Percentiles rank a stretch among this genome's conserved stretches.
Evolutionary conservation across 2,797 vertebrate genomes (phyloP).

Genomic region (Eupleurogrammus muticus): DNA sequence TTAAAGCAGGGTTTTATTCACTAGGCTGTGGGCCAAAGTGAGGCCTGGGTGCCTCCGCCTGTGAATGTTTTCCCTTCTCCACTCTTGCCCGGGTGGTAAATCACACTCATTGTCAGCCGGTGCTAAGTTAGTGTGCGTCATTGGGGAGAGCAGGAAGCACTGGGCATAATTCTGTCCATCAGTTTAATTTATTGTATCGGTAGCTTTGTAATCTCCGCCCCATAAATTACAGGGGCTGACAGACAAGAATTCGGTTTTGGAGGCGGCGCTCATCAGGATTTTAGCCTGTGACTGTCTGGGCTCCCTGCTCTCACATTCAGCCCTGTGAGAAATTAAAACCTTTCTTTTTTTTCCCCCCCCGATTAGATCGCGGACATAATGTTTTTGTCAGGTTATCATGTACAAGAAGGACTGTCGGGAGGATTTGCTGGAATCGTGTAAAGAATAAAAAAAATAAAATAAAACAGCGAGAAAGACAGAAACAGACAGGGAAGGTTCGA

Average conservation of each 20-base stretch:
- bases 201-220: constrained; percentile 97
- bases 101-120: constrained; percentile 95
- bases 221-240: constrained; percentile 95
- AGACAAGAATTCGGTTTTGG: constrained; percentile 95
- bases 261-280: constrained; percentile 82
- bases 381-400: constrained; percentile 53
- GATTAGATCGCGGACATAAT: constrained; percentile 59
- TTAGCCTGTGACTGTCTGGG: constrained; percentile 47
- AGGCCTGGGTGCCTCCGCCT: constrained; percentile 77
- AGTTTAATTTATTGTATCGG: constrained; percentile 97
- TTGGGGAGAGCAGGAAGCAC: constrained; percentile 96
- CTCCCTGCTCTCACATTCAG: constrained; percentile 48
- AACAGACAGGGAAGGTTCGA: constrained; percentile 34
- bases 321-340: constrained; percentile 52
- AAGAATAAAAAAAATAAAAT: constrained; percentile 58
- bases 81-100: constrained; percentile 85
- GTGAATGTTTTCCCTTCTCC: constrained; percentile 83
- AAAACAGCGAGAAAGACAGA: constrained; percentile 16
- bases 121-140: constrained; percentile 98
- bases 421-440: constrained; percentile 45
- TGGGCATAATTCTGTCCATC: constrained; percentile 99
- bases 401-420: constrained; percentile 8
- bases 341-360: constrained; percentile 45
- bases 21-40: constrained; percentile 81
- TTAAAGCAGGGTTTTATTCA: constrained; percentile 84